Percentiles rank a stretch among this genome's conserved stretches.
These are phyloP conservation scores for Caenorhabditis latens DNA, from an alignment of 1,140 invertebrate species.

Conservation along the genomic window DNA sequence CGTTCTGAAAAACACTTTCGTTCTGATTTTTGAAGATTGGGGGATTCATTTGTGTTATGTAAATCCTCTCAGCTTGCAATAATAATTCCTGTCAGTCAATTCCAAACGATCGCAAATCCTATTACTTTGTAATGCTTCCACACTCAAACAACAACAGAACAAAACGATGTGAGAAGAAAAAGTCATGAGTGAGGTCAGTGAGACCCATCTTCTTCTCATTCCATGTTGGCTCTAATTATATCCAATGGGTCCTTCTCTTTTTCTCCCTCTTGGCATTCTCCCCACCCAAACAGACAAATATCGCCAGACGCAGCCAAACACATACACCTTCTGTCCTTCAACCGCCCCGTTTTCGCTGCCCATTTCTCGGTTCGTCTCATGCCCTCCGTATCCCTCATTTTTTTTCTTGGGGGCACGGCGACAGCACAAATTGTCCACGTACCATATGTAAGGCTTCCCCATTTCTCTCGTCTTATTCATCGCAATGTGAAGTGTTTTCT, in stretches of 20 bases:
- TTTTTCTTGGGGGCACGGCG: neutral
- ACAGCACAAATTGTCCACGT: conserved; percentile 41
- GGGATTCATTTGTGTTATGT: neutral
- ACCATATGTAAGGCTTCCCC: conserved; percentile 28
- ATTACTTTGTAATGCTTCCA: conserved; percentile 27
- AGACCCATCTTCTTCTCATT: conserved; percentile 42
- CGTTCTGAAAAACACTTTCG: too few relatives aligned
- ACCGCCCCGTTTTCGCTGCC: neutral
- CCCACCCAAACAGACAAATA: conserved; percentile 51
- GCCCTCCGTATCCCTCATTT: conserved; percentile 2
- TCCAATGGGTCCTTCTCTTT: conserved; percentile 48
- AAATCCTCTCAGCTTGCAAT: neutral
- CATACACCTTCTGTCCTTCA: conserved; percentile 35
- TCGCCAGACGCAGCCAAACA: conserved; percentile 28
- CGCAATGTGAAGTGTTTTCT: conserved; percentile 9
- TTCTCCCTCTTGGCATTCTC: conserved; percentile 34
- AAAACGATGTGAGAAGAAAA: conserved; percentile 19
- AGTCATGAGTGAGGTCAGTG: conserved; percentile 26
- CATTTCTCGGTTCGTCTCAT: conserved; percentile 21
- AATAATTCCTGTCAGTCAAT: neutral
- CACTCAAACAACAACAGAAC: neutral
- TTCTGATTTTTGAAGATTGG: too few relatives aligned
- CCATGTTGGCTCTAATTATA: conserved; percentile 56
- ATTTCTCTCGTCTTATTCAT: neutral
- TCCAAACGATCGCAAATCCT: neutral